Evolutionary conservation across 2,113 vertebrate genomes (phyloP).

Genomic region (Pomatostomus ruficeps): DNA sequence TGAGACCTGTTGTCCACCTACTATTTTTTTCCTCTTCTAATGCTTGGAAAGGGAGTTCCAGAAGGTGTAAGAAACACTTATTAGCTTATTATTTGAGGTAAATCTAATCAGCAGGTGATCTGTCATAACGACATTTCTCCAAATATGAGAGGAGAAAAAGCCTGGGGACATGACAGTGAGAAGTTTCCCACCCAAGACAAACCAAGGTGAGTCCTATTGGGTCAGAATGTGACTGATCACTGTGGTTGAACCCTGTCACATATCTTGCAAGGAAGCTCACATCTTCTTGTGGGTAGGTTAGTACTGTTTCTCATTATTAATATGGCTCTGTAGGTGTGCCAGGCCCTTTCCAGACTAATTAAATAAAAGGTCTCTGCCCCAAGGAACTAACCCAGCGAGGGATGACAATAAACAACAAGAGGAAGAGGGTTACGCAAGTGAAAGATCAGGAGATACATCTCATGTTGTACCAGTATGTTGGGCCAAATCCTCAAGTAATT

Average conservation of each 20-base stretch:
- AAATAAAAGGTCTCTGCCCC: constrained; percentile 60
- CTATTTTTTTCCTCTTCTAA: not conserved
- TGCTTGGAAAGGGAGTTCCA: constrained; percentile 16
- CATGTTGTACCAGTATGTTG: constrained; percentile 46
- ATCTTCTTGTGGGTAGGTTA: constrained; percentile 46
- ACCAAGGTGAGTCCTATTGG: not conserved
- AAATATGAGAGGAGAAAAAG: not conserved
- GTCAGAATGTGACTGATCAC: not conserved
- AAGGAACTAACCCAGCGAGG: constrained; percentile 53
- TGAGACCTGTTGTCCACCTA: not conserved
- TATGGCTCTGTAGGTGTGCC: constrained; percentile 53
- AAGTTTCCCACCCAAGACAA: not conserved
- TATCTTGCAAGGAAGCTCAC: constrained; percentile 27
- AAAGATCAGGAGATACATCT: constrained; percentile 59
- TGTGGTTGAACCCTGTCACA: not conserved
- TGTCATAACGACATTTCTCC: not conserved
- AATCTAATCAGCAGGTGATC: constrained; percentile 24
- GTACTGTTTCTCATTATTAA: constrained; percentile 57
- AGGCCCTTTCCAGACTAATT: constrained; percentile 60
- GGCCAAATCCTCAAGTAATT: constrained; percentile 64
- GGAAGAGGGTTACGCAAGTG: constrained; percentile 48
- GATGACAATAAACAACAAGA: constrained; percentile 61
- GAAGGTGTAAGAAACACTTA: constrained; percentile 8
- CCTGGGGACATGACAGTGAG: not conserved
- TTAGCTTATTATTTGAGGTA: constrained; percentile 35